Conservation (phyloP, 2,797 vertebrate genomes). For the Anableps anableps region DNA sequence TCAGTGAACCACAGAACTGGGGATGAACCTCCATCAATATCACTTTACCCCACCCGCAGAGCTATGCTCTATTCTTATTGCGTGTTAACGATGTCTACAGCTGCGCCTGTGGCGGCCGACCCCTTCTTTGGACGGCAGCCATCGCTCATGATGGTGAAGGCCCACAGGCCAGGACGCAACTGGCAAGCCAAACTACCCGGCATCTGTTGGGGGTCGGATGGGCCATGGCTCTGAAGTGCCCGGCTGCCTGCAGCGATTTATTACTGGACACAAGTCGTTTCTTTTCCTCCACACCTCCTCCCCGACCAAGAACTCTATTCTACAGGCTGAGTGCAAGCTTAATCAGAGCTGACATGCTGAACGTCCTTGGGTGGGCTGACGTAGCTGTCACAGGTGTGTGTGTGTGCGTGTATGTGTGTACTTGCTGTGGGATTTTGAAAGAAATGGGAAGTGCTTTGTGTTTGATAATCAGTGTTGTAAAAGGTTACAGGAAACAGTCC, state of each 20-base stretch:
- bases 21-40: conserved; percentile 78
- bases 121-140: conserved; percentile 56
- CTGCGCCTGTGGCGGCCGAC: conserved; percentile 66
- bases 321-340: conserved; percentile 65
- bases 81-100: conserved; percentile 77
- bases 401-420: conserved; percentile 31
- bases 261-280: conserved; percentile 70
- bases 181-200: conserved; percentile 68
- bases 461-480: conserved; percentile 46
- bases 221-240: conserved; percentile 65
- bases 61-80: conserved; percentile 65
- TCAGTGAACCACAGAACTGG: conserved; percentile 72
- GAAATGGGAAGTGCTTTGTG: conserved; percentile 29
- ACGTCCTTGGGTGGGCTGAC: conserved; percentile 70
- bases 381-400: conserved; percentile 49
- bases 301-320: conserved; percentile 64
- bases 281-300: conserved; percentile 37
- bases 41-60: conserved; percentile 69
- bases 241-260: conserved; percentile 76
- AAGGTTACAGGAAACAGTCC: conserved; percentile 30
- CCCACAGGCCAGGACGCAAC: conserved; percentile 55
- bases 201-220: conserved; percentile 72
- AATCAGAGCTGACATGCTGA: conserved; percentile 73
- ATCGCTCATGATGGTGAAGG: conserved; percentile 73
- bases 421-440: conserved; percentile 24